Percentiles rank a stretch among this genome's conserved stretches.
phyloP scores from a whole-genome alignment of 1,140 invertebrate species.

The Drosophila bifasciata region DNA sequence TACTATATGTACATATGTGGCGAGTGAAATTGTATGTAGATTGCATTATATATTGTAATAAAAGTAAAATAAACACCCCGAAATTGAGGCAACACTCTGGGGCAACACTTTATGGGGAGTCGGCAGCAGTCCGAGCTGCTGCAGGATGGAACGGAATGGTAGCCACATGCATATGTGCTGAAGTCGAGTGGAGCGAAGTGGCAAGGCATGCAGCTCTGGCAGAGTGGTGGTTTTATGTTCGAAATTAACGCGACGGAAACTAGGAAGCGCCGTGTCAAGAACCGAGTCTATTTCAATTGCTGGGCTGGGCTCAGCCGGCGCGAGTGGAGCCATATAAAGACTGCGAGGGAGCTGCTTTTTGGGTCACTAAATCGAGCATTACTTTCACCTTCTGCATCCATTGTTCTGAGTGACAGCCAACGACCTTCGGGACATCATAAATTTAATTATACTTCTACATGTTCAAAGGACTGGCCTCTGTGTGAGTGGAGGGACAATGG shows the following conservation, averaged over 20 bases:
- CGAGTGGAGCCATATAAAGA: conserved; percentile 15
- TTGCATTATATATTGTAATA: conserved; percentile 77
- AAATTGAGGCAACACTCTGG: conserved; percentile 75
- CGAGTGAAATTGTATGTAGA: conserved; percentile 70
- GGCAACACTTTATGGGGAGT: conserved; percentile 56
- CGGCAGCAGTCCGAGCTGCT: conserved; percentile 9
- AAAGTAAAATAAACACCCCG: conserved; percentile 76
- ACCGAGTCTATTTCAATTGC: conserved; percentile 14
- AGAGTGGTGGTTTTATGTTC: conserved; percentile 50
- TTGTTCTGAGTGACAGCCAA: conserved; percentile 23
- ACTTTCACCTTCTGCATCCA: conserved; percentile 44
- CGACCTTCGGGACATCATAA: conserved; percentile 67
- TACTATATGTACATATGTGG: too few species aligned
- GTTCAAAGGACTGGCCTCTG: not conserved
- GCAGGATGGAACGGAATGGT: conserved; percentile 16
- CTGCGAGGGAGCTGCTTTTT: conserved; percentile 13
- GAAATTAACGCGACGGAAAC: conserved; percentile 43
- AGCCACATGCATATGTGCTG: not conserved
- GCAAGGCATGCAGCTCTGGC: conserved; percentile 25
- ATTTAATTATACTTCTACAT: conserved; percentile 48
- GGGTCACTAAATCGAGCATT: conserved; percentile 26
- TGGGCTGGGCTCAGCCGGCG: not conserved
- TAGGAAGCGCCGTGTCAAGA: conserved; percentile 37
- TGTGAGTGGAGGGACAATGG: conserved; percentile 23
- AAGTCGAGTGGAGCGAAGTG: conserved; percentile 4